Evolutionary conservation across 2,888 invertebrate species (phyloP).

Genomic region (Amblyjoppa fuscipennis): DNA sequence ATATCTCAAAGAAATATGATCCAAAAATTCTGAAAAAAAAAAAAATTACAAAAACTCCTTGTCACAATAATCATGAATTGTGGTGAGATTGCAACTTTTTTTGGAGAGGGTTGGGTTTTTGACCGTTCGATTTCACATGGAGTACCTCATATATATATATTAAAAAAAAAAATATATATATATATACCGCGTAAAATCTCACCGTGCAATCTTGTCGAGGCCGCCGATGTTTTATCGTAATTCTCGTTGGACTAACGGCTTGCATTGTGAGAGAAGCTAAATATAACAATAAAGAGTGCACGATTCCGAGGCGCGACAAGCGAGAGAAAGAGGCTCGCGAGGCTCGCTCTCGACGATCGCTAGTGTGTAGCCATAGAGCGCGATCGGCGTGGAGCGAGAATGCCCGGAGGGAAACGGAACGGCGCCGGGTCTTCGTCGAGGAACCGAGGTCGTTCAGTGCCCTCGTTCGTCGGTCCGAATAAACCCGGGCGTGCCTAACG

Average conservation of each 20-base stretch:
- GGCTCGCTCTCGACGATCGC: background rate
- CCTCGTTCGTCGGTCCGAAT: slow-evolving; percentile 65
- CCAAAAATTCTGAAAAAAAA: too few species aligned
- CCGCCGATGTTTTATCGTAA: slow-evolving; percentile 33
- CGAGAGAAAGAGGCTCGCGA: slow-evolving; percentile 12
- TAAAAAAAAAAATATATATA: background rate
- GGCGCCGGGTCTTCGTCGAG: slow-evolving; percentile 64
- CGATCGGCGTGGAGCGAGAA: slow-evolving; percentile 39
- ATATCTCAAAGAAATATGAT: too few species aligned
- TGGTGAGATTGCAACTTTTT: too few species aligned
- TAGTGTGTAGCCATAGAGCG: background rate
- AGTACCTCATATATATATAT: background rate
- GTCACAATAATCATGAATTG: too few species aligned
- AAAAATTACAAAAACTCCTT: too few species aligned
- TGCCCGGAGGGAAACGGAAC: slow-evolving; percentile 55
- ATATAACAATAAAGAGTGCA: slow-evolving; percentile 29
- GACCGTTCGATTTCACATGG: too few species aligned
- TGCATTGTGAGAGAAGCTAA: slow-evolving; percentile 43
- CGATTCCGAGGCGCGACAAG: slow-evolving; percentile 45
- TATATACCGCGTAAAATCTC: background rate
- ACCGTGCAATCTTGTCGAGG: slow-evolving; percentile 41
- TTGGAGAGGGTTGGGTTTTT: too few species aligned
- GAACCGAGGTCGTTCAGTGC: slow-evolving; percentile 81
- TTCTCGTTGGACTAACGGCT: slow-evolving; percentile 57
- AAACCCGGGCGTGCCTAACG: slow-evolving; percentile 70